Evolutionary conservation across 1,140 invertebrate genomes (phyloP), one percentile per base, ranked within the genome.

Genomic region (Mizuhopecten yessoensis): DNA sequence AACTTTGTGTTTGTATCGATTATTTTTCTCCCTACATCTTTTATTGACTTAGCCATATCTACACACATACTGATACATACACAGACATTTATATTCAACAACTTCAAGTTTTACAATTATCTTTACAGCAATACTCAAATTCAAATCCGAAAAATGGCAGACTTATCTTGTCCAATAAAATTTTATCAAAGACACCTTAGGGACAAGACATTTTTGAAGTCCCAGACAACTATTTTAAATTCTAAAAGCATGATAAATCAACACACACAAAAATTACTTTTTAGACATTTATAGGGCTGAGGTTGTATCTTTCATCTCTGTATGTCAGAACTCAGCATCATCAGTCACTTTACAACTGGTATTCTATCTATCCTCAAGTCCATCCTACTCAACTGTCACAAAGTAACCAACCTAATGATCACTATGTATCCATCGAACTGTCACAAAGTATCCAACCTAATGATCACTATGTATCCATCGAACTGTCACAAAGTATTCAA

Each of bases 91-190:
- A 29, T 29, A n/a, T 75, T 23, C 1, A n/a, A 7, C 1, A 29
- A 29, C 57, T 29, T n/a, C n/a, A 75, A 5, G 17, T 75, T 75
- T 75, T 11, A 75, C n/a, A 29, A 75, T 75, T 29, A 75, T 75
- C 57, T 75, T 75, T 75, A 75, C 7, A 5, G 23, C 57, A 75
- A n/a, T 75, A 75, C 23, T 29, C 57, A 75, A 75, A 75, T 29
- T 75, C 23, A 75, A 29, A 75, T 75, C 57, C n/a, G n/a, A 75
- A 75, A 75, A 75, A 49, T 39, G 45, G 45, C 45, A 49, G 45
- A 75, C 57, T 75, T 75, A 75, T 75, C 57, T 29, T 75, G 23
- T 75, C 57, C 57, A 75, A 75, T 75, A 75, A 75, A 75, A 5
- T 75, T n/a, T n/a, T 75, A 75, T 75, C 23, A 29, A 75, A n/a